Percentiles rank a stretch among this genome's conserved stretches.
Evolutionary conservation across 1,140 invertebrate genomes (phyloP).

Genomic region (Grapholita molesta): DNA sequence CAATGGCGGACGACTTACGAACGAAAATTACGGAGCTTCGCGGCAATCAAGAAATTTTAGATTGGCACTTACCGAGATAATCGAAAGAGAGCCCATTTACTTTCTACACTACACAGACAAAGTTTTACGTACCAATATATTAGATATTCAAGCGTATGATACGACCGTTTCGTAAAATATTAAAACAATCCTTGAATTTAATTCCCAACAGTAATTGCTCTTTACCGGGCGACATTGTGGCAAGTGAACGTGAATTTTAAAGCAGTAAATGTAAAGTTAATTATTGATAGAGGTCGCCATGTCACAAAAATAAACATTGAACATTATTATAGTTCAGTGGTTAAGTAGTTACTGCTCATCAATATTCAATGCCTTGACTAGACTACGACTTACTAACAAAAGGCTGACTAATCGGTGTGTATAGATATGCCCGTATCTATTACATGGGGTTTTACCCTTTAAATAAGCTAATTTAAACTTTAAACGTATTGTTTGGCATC

Average conservation of each 20-base stretch:
- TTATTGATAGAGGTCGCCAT: neutral
- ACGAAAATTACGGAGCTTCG: neutral
- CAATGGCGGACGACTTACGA: neutral
- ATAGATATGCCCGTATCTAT: neutral
- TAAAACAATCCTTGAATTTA: neutral
- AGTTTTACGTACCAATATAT: neutral
- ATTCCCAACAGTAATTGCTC: neutral
- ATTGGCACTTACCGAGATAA: conserved; percentile 1
- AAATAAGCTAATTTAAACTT: too few relatives aligned
- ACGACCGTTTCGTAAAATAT: neutral
- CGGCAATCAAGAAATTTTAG: conserved; percentile 12
- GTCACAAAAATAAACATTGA: neutral
- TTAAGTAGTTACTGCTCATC: neutral
- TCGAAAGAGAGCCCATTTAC: conserved; percentile 1
- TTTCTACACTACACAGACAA: conserved; percentile 10
- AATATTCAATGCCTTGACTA: neutral
- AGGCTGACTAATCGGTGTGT: neutral
- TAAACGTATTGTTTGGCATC: too few relatives aligned
- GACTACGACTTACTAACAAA: neutral
- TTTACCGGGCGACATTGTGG: conserved; percentile 1
- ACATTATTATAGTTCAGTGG: neutral
- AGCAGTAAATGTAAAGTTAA: neutral
- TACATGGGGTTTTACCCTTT: neutral
- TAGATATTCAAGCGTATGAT: neutral
- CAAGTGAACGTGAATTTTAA: conserved; percentile 9